Evolutionary conservation across 2,888 invertebrate genomes (phyloP).

Genomic region (Spodoptera littoralis): DNA sequence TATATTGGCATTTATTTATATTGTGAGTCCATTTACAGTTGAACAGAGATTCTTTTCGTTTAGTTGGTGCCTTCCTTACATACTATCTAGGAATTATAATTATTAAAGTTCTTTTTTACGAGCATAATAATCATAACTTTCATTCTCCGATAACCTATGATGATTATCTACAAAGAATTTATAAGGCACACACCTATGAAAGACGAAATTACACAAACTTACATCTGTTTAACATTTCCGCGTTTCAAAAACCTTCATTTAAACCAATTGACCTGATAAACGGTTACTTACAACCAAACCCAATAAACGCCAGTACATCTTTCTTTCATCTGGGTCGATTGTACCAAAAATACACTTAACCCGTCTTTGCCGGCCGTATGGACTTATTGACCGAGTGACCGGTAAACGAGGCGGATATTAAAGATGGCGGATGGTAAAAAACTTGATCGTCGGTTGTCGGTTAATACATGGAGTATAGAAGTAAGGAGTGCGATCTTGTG

Average conservation of each 20-base stretch:
- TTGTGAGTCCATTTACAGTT: no score
- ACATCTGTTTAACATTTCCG: neutral
- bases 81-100: no score
- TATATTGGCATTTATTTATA: no score
- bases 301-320: neutral
- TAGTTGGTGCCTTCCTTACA: no score
- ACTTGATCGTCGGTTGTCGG: slow-evolving; percentile 22
- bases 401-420: slow-evolving; percentile 34
- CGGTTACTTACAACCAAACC: slow-evolving; percentile 6
- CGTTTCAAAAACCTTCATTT: neutral
- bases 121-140: no score
- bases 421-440: slow-evolving; percentile 43
- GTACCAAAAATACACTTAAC: slow-evolving; percentile 51
- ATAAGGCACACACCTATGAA: no score
- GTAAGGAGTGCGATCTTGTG: no score
- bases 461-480: no score
- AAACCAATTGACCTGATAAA: slow-evolving; percentile 31
- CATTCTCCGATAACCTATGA: no score
- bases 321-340: slow-evolving; percentile 43
- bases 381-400: slow-evolving; percentile 58
- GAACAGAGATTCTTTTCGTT: no score
- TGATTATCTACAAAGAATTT: no score
- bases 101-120: no score
- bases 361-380: slow-evolving; percentile 35
- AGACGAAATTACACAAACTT: neutral